Percentiles rank a stretch among this genome's conserved stretches.
Evolutionary conservation across 2,797 vertebrate genomes (phyloP).

Genomic region (Setipinna tenuifilis): DNA sequence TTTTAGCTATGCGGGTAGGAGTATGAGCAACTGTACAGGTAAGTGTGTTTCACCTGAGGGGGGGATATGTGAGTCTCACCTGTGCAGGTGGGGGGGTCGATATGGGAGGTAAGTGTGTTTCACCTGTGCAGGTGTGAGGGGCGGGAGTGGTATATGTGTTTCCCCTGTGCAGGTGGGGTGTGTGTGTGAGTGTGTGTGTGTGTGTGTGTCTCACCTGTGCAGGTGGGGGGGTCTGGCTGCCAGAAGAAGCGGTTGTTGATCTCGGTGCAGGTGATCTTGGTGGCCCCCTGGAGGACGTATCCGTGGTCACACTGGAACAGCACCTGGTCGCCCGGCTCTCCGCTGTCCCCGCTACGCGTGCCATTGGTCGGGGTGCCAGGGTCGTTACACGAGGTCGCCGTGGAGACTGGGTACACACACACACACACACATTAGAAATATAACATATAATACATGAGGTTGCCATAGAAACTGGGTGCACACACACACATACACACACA

Average conservation of each 20-base stretch:
- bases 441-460: background rate
- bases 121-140: background rate
- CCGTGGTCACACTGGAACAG: slow-evolving; percentile 95
- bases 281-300: slow-evolving; percentile 88
- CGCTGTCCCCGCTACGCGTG: slow-evolving; percentile 91
- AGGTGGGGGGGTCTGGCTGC: slow-evolving; percentile 95
- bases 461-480: too few relatives aligned
- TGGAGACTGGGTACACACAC: slow-evolving; percentile 80
- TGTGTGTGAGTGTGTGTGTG: background rate
- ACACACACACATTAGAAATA: background rate
- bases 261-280: slow-evolving; percentile 92
- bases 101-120: too few relatives aligned
- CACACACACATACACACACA: slow-evolving; percentile 25
- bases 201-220: slow-evolving; percentile 74
- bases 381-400: slow-evolving; percentile 95
- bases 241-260: slow-evolving; percentile 97
- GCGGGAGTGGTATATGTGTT: background rate
- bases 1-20: too few relatives aligned
- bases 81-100: too few relatives aligned
- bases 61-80: too few relatives aligned
- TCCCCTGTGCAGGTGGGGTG: background rate
- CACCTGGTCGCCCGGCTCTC: slow-evolving; percentile 89
- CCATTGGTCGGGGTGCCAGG: slow-evolving; percentile 94
- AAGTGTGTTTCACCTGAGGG: too few relatives aligned
- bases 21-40: too few relatives aligned